Base-by-base conservation (phyloP, 2,888 invertebrate genomes). In the Synanthedon vespiformis region DNA sequence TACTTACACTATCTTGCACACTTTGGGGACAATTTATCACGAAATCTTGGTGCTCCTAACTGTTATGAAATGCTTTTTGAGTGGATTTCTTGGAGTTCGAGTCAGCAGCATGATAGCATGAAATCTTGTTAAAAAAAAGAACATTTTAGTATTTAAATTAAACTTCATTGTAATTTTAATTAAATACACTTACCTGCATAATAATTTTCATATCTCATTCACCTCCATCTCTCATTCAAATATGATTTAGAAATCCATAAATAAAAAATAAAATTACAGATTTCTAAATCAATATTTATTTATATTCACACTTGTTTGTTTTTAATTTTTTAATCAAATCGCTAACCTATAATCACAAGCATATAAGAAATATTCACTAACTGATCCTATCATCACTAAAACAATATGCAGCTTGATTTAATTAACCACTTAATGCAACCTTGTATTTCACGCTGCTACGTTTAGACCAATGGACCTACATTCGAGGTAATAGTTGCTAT, bases 401-500 rank as follows among this genome's bases (percentile, higher is more conserved):
- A 41, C 41, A 10, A n/a, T 6, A 12, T 41, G 13, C 2, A 12
- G 41, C 13, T 41, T 41, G 41, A 41, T 41, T 41, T 41, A 41
- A n/a, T 41, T 41, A 41, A 41, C 41, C 13, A 6, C 12, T 11
- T n/a, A 41, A 41, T 41, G n/a, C 57, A 60, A 60, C 66, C 56
- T 75, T 73, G 71, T 67, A 72, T 84, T 86, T 74, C 86, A 86
- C 77, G 85, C 80, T 63, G 72, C 81, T 71, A 65, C 64, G 52
- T 49, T 40, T 77, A 88, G 88, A 75, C 74, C 70, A 83, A 85
- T 62, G 85, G 88, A 75, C 82, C 86, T 67, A 89, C 89, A 63
- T 89, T 90, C 75, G 89, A 90, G 90, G 90, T 90, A 90, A 89
- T 18, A 44, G 3, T 14, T 8, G 44, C 44, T 44, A n/a, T 13